Evolutionary conservation across 30 jellyfish, hydroid and myxozoan species (phyloP).

Genomic region (Morbakka virulenta): DNA sequence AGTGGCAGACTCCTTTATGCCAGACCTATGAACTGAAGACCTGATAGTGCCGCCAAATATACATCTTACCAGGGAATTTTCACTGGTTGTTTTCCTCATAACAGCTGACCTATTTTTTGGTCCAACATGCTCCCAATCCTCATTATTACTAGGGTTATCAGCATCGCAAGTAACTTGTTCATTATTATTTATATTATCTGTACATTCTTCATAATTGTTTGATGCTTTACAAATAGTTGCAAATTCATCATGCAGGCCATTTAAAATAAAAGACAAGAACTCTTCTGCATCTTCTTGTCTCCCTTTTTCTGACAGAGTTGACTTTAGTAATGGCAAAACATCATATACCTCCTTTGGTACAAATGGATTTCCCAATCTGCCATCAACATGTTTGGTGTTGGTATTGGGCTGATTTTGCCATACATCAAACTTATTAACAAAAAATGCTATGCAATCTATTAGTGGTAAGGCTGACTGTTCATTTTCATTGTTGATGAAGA

Average conservation of each 20-base stretch:
- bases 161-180: conserved; percentile 12
- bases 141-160: conserved; percentile 26
- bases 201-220: conserved; percentile 8
- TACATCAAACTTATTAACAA: not conserved
- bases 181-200: not conserved
- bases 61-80: conserved; percentile 51
- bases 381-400: conserved; percentile 55
- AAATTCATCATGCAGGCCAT: conserved; percentile 95
- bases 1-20: conserved; percentile 92
- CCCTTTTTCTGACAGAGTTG: conserved; percentile 96
- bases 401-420: not conserved
- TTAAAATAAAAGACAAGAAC: conserved; percentile 74
- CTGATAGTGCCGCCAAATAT: conserved; percentile 91
- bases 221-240: conserved; percentile 41
- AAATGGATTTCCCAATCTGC: conserved; percentile 80
- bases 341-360: conserved; percentile 91
- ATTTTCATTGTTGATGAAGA: conserved; percentile 38
- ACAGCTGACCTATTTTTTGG: conserved; percentile 79
- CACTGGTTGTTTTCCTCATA: conserved; percentile 56
- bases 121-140: conserved; percentile 98
- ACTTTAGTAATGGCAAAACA: conserved; percentile 72
- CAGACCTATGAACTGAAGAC: conserved; percentile 94
- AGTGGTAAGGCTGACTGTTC: conserved; percentile 74
- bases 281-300: conserved; percentile 99
- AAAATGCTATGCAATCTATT: conserved; percentile 88